Evolutionary conservation across 1,140 invertebrate species (phyloP).

Genomic region (Cotesia glomerata): DNA sequence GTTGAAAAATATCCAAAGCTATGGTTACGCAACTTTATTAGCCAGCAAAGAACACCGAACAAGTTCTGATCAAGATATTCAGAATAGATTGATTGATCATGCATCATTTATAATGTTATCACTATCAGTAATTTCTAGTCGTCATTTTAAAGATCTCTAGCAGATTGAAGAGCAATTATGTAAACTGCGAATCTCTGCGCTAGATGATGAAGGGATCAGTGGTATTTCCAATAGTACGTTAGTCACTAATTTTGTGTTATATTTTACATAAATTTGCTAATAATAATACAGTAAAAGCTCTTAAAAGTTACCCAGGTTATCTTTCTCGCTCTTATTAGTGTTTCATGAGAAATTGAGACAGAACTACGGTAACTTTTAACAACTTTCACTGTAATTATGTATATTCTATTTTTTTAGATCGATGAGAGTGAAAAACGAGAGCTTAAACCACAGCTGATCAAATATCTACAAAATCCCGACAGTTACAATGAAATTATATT

Average conservation of each 20-base stretch:
- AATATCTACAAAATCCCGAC: not conserved
- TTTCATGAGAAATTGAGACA: too few relatives aligned
- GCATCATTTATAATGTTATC: not conserved
- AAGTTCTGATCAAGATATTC: not conserved
- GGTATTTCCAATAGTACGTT: too few relatives aligned
- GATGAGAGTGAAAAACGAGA: not conserved
- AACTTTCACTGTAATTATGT: too few relatives aligned
- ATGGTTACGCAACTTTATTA: not conserved
- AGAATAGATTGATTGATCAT: slow-evolving; percentile 1
- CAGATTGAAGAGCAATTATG: not conserved
- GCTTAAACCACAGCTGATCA: not conserved
- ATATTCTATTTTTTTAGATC: not conserved
- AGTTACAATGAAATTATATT: not conserved
- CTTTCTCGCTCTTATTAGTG: too few relatives aligned
- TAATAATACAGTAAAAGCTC: too few relatives aligned
- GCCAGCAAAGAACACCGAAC: not conserved
- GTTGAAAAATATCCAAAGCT: not conserved
- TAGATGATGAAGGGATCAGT: slow-evolving; percentile 5
- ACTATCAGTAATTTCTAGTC: not conserved
- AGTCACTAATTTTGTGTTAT: too few relatives aligned
- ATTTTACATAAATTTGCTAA: too few relatives aligned
- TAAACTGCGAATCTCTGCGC: not conserved
- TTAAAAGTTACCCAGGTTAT: too few relatives aligned
- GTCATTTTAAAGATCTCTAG: not conserved
- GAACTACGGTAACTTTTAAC: too few relatives aligned